phyloP scores from a whole-genome alignment of 1,140 invertebrate species.

The Aethina tumida region DNA sequence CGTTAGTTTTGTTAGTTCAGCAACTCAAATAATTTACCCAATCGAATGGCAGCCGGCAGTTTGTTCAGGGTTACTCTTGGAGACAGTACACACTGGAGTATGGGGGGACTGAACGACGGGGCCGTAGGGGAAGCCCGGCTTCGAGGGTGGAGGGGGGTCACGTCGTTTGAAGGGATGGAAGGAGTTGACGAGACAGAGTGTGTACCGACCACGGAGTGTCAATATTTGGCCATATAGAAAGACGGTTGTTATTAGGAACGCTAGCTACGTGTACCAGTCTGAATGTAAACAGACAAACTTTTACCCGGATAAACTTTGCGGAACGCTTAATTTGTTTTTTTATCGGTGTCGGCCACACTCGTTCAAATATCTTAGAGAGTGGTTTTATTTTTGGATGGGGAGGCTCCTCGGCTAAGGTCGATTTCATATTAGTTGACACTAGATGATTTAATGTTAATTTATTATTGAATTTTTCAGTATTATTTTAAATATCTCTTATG shows the following conservation, averaged over 20 bases:
- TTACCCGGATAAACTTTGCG: too few relatives aligned
- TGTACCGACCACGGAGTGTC: conserved; percentile 31
- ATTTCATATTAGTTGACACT: too few relatives aligned
- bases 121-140: background rate
- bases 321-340: too few relatives aligned
- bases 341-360: too few relatives aligned
- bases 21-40: conserved; percentile 38
- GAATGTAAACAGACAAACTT: conserved; percentile 7
- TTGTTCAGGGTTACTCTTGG: conserved; percentile 26
- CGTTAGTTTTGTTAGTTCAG: conserved; percentile 37
- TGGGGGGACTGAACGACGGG: conserved; percentile 8
- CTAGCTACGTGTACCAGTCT: conserved; percentile 8
- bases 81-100: background rate
- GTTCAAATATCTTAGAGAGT: too few relatives aligned
- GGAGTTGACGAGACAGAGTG: conserved; percentile 24
- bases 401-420: too few relatives aligned
- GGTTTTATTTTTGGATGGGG: too few relatives aligned
- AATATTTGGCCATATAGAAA: conserved; percentile 34
- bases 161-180: too few relatives aligned
- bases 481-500: too few relatives aligned
- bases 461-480: too few relatives aligned
- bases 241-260: conserved; percentile 25
- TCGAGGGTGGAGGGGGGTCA: conserved; percentile 1
- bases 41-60: conserved; percentile 33
- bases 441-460: too few relatives aligned